Conservation (phyloP, 35 echinoderm and acorn worm genomes). For the Strongylocentrotus purpuratus region DNA sequence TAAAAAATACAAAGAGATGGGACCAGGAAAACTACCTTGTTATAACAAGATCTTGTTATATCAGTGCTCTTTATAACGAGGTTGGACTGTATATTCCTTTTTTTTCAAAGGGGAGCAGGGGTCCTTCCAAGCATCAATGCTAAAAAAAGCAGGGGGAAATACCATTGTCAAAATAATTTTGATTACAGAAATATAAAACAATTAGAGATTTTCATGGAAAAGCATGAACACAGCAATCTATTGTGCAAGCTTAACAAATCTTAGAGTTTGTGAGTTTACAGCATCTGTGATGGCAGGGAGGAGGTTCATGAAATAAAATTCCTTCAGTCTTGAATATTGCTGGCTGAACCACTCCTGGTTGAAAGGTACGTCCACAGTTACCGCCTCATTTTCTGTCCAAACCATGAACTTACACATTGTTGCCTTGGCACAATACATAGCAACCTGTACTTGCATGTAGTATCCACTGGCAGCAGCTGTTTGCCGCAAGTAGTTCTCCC, state of each 20-base stretch:
- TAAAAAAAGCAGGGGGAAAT: not conserved
- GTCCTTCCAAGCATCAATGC: not conserved
- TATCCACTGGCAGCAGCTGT: slow-evolving; percentile 55
- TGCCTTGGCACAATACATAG: slow-evolving; percentile 42
- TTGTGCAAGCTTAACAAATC: slow-evolving; percentile 10
- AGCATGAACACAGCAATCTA: not conserved
- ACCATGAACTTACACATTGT: slow-evolving; percentile 58
- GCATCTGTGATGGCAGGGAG: slow-evolving; percentile 53
- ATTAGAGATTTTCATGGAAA: not conserved
- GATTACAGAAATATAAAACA: not conserved
- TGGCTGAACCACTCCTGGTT: slow-evolving; percentile 43
- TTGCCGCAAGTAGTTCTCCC: slow-evolving; percentile 36
- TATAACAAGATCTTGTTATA: no score
- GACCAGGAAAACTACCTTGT: no score
- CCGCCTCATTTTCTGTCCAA: slow-evolving; percentile 38
- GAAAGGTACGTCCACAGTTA: slow-evolving; percentile 54
- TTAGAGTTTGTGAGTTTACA: not conserved
- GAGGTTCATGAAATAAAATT: slow-evolving; percentile 57
- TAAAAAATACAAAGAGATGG: no score
- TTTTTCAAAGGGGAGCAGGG: not conserved
- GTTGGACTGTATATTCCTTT: not conserved
- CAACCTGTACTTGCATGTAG: slow-evolving; percentile 61
- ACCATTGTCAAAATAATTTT: not conserved
- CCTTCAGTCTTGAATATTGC: not conserved
- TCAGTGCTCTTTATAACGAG: no score